Evolutionary conservation across 2,797 vertebrate species (phyloP).

Genomic region (Mastacembelus armatus): DNA sequence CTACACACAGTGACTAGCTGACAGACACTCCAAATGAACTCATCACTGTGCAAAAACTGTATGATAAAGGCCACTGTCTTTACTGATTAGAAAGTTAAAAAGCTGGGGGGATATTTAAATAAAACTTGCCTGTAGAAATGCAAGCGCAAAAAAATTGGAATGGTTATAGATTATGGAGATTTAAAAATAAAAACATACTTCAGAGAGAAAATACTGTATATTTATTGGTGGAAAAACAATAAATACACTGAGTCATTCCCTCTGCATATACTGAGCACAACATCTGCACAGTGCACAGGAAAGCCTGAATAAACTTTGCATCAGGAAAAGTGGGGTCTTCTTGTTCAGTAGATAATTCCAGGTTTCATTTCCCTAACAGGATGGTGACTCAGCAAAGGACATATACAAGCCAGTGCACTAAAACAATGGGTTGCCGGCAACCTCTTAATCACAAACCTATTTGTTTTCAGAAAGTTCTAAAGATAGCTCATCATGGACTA

Average conservation of each 20-base stretch:
- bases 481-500: constrained; percentile 48
- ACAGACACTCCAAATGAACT: constrained; percentile 32
- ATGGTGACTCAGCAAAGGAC: constrained; percentile 76
- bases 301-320: constrained; percentile 81
- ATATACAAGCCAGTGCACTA: constrained; percentile 38
- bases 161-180: constrained; percentile 28
- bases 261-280: constrained; percentile 39
- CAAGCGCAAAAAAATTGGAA: constrained; percentile 14
- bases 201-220: constrained; percentile 1
- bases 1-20: constrained; percentile 31
- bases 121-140: constrained; percentile 17
- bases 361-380: constrained; percentile 79
- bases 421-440: constrained; percentile 57
- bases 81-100: constrained; percentile 8
- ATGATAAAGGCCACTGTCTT: constrained; percentile 16
- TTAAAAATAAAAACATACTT: too few relatives aligned
- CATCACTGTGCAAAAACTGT: constrained; percentile 13
- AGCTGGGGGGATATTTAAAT: not conserved
- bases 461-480: constrained; percentile 1
- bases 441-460: constrained; percentile 24
- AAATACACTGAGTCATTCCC: constrained; percentile 32
- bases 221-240: constrained; percentile 14
- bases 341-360: constrained; percentile 71
- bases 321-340: constrained; percentile 58
- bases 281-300: constrained; percentile 71